Evolutionary conservation across 2,797 vertebrate genomes (phyloP).

Genomic region (Sebastes aleutianus): DNA sequence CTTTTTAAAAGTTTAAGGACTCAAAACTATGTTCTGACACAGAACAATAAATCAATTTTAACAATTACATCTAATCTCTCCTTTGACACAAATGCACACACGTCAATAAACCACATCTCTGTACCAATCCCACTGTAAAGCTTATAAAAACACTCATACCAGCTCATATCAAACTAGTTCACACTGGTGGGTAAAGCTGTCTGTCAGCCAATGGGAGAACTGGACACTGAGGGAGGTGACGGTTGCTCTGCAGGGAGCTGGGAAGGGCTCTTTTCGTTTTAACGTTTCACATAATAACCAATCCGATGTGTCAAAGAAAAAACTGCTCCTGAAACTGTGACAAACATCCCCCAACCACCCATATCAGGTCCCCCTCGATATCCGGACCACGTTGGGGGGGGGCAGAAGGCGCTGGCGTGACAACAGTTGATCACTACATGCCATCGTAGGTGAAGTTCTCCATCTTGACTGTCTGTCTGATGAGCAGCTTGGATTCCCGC

Average conservation of each 20-base stretch:
- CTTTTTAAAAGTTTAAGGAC: slow-evolving; percentile 81
- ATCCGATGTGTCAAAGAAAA: slow-evolving; percentile 51
- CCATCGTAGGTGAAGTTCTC: slow-evolving; percentile 86
- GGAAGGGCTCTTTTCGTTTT: slow-evolving; percentile 29
- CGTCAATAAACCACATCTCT: slow-evolving; percentile 39
- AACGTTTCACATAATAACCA: slow-evolving; percentile 38
- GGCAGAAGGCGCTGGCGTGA: slow-evolving; percentile 73
- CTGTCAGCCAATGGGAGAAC: slow-evolving; percentile 57
- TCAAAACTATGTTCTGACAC: slow-evolving; percentile 85
- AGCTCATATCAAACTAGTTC: slow-evolving; percentile 54
- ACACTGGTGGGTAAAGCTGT: slow-evolving; percentile 80
- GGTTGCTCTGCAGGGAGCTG: slow-evolving; percentile 16
- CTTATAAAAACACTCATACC: slow-evolving; percentile 70
- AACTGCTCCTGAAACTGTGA: slow-evolving; percentile 62
- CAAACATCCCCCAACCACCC: slow-evolving; percentile 64
- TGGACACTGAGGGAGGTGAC: slow-evolving; percentile 32
- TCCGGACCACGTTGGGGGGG: slow-evolving; percentile 60
- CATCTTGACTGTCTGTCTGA: slow-evolving; percentile 88
- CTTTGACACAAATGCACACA: slow-evolving; percentile 69
- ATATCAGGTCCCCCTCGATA: slow-evolving; percentile 62
- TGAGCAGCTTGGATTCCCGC: slow-evolving; percentile 94
- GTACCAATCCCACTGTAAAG: slow-evolving; percentile 62
- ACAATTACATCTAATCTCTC: slow-evolving; percentile 70
- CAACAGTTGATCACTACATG: slow-evolving; percentile 79
- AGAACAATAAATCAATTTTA: slow-evolving; percentile 82